These are phyloP conservation scores for Trichoplax adhaerens DNA, from an alignment of 37 sponge, comb jelly and placozoan genomes.

Conservation along the genomic window DNA sequence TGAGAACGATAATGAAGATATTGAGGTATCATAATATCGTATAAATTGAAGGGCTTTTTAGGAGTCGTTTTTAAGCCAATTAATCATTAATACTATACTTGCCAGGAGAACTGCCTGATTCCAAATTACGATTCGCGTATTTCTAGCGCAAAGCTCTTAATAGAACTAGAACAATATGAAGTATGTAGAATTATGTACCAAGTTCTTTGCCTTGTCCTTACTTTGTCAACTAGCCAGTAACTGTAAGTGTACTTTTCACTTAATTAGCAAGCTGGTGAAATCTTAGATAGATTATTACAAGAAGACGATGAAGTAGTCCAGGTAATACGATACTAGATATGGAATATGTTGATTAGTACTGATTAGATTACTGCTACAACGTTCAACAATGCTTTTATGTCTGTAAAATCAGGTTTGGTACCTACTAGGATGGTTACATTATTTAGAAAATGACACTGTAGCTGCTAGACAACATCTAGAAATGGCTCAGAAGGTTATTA, in stretches of 20 bases:
- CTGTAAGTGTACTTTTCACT: neutral
- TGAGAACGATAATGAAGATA: neutral
- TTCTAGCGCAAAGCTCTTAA: conserved; percentile 35
- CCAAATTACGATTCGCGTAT: conserved; percentile 25
- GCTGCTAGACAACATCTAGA: conserved; percentile 2
- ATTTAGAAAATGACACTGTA: conserved; percentile 19
- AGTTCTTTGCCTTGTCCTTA: neutral
- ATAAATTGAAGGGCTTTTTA: no score
- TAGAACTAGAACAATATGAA: conserved; percentile 47
- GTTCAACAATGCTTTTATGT: no score
- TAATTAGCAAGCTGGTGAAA: conserved; percentile 21
- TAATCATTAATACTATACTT: neutral
- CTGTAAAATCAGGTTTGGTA: conserved; percentile 41
- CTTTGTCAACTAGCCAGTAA: neutral
- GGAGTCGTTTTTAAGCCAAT: neutral
- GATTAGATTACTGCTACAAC: neutral
- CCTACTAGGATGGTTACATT: conserved; percentile 54
- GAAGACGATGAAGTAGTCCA: conserved; percentile 65
- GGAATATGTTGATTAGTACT: neutral
- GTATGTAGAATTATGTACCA: conserved; percentile 5
- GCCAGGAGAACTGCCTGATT: conserved; percentile 6
- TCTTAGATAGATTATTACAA: conserved; percentile 33
- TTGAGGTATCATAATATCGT: no score
- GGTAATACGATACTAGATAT: neutral
- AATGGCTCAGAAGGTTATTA: neutral